These are phyloP conservation scores for Aphelenchoides fujianensis DNA, from an alignment of 1,140 invertebrate genomes.

Conservation along the genomic window DNA sequence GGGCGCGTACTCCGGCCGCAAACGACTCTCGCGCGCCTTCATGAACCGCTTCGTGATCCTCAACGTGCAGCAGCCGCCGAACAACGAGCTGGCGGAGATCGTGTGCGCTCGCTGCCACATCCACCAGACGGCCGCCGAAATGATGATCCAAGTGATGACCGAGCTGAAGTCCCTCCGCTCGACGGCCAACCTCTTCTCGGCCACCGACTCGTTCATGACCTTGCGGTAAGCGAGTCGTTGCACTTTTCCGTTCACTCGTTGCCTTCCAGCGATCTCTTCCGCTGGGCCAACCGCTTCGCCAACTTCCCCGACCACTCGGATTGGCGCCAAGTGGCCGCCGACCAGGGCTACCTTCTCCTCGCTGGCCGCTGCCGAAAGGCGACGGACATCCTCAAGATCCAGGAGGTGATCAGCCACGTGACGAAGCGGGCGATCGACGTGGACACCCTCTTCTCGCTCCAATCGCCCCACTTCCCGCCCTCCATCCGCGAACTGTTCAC, in stretches of 20 bases:
- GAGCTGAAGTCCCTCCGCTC: neutral
- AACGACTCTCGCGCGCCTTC: slow-evolving; percentile 89
- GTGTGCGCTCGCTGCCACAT: slow-evolving; percentile 83
- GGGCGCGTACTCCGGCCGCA: slow-evolving; percentile 90
- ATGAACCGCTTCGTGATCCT: slow-evolving; percentile 95
- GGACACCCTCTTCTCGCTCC: slow-evolving; percentile 74
- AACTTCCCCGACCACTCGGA: neutral
- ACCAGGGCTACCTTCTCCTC: slow-evolving; percentile 88
- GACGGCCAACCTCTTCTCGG: neutral
- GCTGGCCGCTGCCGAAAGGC: slow-evolving; percentile 83
- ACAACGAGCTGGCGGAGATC: slow-evolving; percentile 81
- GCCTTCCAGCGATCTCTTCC: slow-evolving; percentile 1
- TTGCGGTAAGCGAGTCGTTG: neutral
- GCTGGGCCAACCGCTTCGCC: slow-evolving; percentile 1
- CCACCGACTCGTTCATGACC: slow-evolving; percentile 1
- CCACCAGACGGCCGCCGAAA: slow-evolving; percentile 80
- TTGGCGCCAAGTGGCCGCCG: slow-evolving; percentile 61
- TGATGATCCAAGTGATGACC: slow-evolving; percentile 84
- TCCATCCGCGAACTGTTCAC: slow-evolving; percentile 4
- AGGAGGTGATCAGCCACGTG: slow-evolving; percentile 74
- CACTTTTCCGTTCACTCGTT: neutral
- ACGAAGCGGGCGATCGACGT: slow-evolving; percentile 76
- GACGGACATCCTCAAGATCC: slow-evolving; percentile 71
- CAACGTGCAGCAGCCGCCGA: slow-evolving; percentile 92
- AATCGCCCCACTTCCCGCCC: slow-evolving; percentile 68